phyloP scores from a whole-genome alignment of 2,888 invertebrate species.

The Caenorhabditis plicata region DNA sequence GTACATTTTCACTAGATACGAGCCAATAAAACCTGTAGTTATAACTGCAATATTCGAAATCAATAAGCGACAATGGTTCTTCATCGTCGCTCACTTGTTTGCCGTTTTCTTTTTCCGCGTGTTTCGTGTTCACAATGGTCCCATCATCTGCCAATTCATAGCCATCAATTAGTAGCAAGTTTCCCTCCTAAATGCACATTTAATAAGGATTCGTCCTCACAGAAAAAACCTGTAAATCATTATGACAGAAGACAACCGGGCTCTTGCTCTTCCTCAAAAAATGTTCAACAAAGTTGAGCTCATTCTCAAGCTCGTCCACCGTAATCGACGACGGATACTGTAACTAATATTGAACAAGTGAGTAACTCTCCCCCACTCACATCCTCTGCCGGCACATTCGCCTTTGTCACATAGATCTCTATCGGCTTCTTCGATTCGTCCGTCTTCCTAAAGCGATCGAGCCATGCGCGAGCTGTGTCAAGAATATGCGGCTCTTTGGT shows the following conservation, averaged over 20 bases:
- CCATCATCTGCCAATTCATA: constrained; percentile 38
- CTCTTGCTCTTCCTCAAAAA: constrained; percentile 39
- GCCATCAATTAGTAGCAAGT: constrained; percentile 42
- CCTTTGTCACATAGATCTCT: constrained; percentile 33
- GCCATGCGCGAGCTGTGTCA: constrained; percentile 78
- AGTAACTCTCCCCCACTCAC: no score
- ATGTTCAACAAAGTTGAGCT: constrained; percentile 46
- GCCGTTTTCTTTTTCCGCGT: no score
- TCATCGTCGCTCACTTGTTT: constrained; percentile 22
- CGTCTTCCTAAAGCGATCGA: constrained; percentile 31
- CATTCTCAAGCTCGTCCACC: constrained; percentile 39
- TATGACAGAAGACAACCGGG: constrained; percentile 73
- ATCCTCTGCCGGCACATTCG: constrained; percentile 33
- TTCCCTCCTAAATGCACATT: constrained; percentile 39
- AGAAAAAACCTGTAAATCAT: constrained; percentile 64
- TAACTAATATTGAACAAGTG: constrained; percentile 7
- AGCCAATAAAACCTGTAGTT: constrained; percentile 30
- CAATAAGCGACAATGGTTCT: constrained; percentile 43
- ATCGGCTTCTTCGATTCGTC: constrained; percentile 33
- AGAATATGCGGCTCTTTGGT: constrained; percentile 91
- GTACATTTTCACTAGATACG: background rate
- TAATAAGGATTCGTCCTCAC: background rate
- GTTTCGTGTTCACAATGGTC: no score
- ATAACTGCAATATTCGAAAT: constrained; percentile 50
- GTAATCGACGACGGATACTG: constrained; percentile 43